Percentiles rank a stretch among this genome's conserved stretches.
These are phyloP conservation scores for Hipposideros armiger DNA, from an alignment of 2,113 vertebrate species.

Conservation along the genomic window DNA sequence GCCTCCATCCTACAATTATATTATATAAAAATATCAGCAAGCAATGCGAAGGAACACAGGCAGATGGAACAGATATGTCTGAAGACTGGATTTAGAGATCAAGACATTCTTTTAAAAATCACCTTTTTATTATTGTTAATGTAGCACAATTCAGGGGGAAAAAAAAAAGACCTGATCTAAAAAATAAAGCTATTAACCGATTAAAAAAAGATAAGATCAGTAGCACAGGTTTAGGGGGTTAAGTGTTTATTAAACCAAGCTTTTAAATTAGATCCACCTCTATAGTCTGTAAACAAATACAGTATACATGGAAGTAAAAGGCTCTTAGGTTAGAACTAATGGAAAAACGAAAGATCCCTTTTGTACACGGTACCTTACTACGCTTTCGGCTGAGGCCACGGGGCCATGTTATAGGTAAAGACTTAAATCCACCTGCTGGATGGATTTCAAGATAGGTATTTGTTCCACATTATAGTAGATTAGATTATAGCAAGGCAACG, in stretches of 20 bases:
- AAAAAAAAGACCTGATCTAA: background rate
- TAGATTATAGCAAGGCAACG: slow-evolving; percentile 61
- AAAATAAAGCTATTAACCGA: background rate
- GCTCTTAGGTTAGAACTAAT: slow-evolving; percentile 17
- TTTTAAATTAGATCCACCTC: slow-evolving; percentile 79
- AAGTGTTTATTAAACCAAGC: slow-evolving; percentile 86
- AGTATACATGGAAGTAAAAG: slow-evolving; percentile 60
- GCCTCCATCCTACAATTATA: background rate
- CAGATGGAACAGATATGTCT: background rate
- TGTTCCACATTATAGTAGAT: background rate
- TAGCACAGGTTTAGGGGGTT: slow-evolving; percentile 50
- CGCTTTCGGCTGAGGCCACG: background rate
- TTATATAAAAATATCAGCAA: background rate
- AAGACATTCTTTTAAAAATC: background rate
- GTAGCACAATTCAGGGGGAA: background rate
- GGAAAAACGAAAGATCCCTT: slow-evolving; percentile 28
- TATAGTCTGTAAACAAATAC: slow-evolving; percentile 78
- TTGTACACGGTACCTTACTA: background rate
- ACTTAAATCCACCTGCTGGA: background rate
- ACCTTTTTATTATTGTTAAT: background rate
- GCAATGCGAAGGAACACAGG: background rate
- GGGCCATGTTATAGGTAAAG: background rate
- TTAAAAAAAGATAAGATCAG: slow-evolving; percentile 13
- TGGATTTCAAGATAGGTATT: background rate
- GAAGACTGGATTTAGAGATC: background rate